phyloP scores from a whole-genome alignment of 2,797 vertebrate genomes.

The Australoheros facetus region DNA sequence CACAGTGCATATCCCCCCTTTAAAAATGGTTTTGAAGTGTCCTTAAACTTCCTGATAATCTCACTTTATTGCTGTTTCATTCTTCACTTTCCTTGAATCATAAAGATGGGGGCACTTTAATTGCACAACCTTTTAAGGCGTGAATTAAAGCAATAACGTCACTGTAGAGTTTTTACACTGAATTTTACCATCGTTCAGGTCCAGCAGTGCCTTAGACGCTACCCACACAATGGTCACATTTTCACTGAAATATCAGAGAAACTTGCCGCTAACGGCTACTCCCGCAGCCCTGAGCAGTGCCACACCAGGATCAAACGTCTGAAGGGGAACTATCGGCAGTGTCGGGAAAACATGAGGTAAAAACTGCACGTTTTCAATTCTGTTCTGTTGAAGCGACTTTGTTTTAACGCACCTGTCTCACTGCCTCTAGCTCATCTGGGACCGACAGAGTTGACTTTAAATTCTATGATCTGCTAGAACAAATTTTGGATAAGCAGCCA shows the following conservation, averaged over 20 bases:
- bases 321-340: constrained; percentile 76
- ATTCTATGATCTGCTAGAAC: constrained; percentile 79
- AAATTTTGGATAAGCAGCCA: constrained; percentile 77
- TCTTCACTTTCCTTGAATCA: not conserved
- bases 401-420: accelerated
- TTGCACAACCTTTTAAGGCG: not conserved
- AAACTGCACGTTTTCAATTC: not conserved
- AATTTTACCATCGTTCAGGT: constrained; percentile 43
- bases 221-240: constrained; percentile 78
- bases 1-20: not conserved
- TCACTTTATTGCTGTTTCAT: not conserved
- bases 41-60: not conserved
- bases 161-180: not conserved
- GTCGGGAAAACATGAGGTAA: constrained; percentile 75
- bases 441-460: constrained; percentile 75
- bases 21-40: not conserved
- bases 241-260: constrained; percentile 76
- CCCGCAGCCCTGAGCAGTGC: constrained; percentile 77
- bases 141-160: not conserved
- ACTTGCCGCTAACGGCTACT: constrained; percentile 66
- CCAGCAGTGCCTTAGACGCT: constrained; percentile 71
- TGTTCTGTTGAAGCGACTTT: too few relatives aligned
- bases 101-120: too few relatives aligned
- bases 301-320: constrained; percentile 81
- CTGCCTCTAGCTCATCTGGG: constrained; percentile 58